Evolutionary conservation across 2,797 vertebrate species (phyloP), one percentile per base, ranked within the genome.

Genomic region (Sphenopsis melanotis): DNA sequence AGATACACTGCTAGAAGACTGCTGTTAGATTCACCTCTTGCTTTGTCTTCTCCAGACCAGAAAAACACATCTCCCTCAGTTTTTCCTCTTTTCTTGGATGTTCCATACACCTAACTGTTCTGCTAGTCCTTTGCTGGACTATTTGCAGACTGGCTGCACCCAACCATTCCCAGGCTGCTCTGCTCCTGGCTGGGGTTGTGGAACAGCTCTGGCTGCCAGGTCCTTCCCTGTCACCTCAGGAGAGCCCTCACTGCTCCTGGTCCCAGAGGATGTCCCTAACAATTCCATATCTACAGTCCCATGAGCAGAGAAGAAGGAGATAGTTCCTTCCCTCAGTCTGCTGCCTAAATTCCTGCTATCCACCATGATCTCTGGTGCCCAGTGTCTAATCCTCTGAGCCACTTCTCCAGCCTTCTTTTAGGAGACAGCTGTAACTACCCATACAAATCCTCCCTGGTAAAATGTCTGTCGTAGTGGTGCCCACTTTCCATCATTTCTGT

Each of bases 251-350:
- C 26, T 65, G 19, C 20, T 69, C 20, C 56, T 30, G 29, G 32
- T 82, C 20, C 42, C 12, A 1, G 3, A 41, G 7, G 21, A 69
- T 6, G 22, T 52, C 41, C 20, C 30, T 27, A 15, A 39, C 9
- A 63, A n/a, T 18, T 81, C 65, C 29, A 26, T 15, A 29, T 15
- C 6, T 30, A 9, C 4, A 27, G 16, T 53, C 26, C 75, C 14
- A 72, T 4, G 2, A 89, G 55, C 52, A 69, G 47, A 47, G 27
- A 8, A 91, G 56, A 72, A 20, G 4, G 20, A 13, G 89, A 85
- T 27, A 42, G 60, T 22, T 52, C 13, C n/a, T 77, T 83, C 20
- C 12, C 3, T 74, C 9, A 27, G 20, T 10, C 6, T 0, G 0
- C 39, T 80, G 9, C 18, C 27, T 77, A 41, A 87, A 79, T 55